Evolutionary conservation across 2,888 invertebrate genomes (phyloP).

Genomic region (Cepaea hortensis): DNA sequence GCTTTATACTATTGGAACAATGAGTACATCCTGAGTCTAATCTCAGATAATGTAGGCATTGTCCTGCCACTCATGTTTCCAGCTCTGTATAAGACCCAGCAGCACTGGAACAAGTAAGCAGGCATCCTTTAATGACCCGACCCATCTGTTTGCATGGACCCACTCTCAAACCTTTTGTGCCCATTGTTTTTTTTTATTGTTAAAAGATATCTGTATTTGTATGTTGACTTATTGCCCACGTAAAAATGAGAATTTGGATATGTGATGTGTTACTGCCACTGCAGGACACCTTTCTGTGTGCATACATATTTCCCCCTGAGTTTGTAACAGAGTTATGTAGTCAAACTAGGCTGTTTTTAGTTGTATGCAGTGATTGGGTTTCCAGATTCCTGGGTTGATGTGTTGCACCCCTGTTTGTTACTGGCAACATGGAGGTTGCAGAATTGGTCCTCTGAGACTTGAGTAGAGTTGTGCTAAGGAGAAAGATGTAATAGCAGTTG

Average conservation of each 20-base stretch:
- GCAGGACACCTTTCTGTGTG: not conserved
- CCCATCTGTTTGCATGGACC: conserved; percentile 13
- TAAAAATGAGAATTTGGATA: not conserved
- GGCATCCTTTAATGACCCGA: not conserved
- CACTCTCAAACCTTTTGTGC: not conserved
- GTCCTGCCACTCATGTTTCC: conserved; percentile 99
- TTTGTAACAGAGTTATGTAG: too few relatives aligned
- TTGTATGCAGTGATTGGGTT: too few relatives aligned
- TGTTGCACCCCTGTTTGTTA: too few relatives aligned
- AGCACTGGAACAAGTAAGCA: conserved; percentile 96
- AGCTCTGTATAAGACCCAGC: conserved; percentile 97
- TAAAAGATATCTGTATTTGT: not conserved
- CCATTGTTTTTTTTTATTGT: not conserved
- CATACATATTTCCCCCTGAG: not conserved
- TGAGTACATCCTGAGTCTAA: conserved; percentile 99
- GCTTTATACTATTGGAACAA: conserved; percentile 99
- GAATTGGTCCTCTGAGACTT: too few relatives aligned
- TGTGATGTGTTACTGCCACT: too few relatives aligned
- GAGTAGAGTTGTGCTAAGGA: too few relatives aligned
- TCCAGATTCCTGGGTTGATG: too few relatives aligned
- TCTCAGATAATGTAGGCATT: conserved; percentile 98
- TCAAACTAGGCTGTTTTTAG: too few relatives aligned
- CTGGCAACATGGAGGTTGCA: too few relatives aligned
- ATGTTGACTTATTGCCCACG: not conserved
- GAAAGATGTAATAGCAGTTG: too few relatives aligned